A percentile compares a stretch with the other conserved stretches of the same genome.
Evolutionary conservation across 1,140 invertebrate genomes (phyloP).

Genomic region (Papilio helenus): DNA sequence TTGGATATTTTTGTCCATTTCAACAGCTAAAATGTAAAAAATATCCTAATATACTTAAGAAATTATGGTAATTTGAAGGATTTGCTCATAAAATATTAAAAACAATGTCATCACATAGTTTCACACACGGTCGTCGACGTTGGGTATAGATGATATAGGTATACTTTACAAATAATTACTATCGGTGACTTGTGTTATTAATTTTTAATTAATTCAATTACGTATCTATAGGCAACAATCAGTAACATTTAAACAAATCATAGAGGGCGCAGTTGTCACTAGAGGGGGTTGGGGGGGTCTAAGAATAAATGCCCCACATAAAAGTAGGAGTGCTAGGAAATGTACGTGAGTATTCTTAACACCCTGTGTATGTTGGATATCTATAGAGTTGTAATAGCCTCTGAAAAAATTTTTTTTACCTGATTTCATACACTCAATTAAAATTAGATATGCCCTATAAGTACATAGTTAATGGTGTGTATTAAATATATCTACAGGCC

Average conservation of each 20-base stretch:
- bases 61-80: not conserved
- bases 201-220: constrained; percentile 47
- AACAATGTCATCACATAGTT: not conserved
- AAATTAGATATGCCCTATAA: not conserved
- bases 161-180: too few relatives aligned
- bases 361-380: constrained; percentile 62
- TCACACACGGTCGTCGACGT: not conserved
- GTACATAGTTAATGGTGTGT: not conserved
- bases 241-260: constrained; percentile 48
- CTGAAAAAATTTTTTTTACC: not conserved
- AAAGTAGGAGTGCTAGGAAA: constrained; percentile 70
- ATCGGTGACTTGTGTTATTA: too few relatives aligned
- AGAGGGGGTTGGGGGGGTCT: constrained; percentile 50
- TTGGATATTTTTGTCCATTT: too few relatives aligned
- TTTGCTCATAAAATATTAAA: not conserved
- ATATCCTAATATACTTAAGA: not conserved
- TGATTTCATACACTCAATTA: not conserved
- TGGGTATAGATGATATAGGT: too few relatives aligned
- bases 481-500: too few relatives aligned
- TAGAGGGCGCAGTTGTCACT: constrained; percentile 48
- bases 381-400: constrained; percentile 55
- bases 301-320: constrained; percentile 75
- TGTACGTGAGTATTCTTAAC: constrained; percentile 72
- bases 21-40: not conserved
- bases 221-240: constrained; percentile 46